These are phyloP conservation scores for Psilanteris sp. DNA, from an alignment of 1,140 invertebrate species.

Conservation along the genomic window DNA sequence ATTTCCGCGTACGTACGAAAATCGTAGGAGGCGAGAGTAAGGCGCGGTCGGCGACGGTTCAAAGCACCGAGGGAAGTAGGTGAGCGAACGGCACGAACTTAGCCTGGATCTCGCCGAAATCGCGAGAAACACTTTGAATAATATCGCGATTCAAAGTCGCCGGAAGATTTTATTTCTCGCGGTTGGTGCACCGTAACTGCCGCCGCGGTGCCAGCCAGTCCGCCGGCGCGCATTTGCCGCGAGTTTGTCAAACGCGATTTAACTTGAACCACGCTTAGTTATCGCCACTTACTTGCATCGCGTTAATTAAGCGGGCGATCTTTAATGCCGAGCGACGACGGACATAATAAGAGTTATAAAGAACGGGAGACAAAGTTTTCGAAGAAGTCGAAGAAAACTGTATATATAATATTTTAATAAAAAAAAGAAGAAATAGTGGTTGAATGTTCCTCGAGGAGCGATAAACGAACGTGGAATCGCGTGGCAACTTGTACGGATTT, in stretches of 20 bases:
- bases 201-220: slow-evolving; percentile 74
- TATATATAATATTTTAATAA: too few relatives aligned
- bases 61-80: slow-evolving; percentile 57
- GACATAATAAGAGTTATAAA: too few relatives aligned
- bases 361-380: too few relatives aligned
- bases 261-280: slow-evolving; percentile 35
- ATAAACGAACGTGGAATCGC: too few relatives aligned
- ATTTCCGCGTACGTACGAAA: slow-evolving; percentile 60
- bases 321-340: too few relatives aligned
- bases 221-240: slow-evolving; percentile 65
- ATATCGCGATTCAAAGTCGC: slow-evolving; percentile 77
- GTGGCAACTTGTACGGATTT: too few relatives aligned
- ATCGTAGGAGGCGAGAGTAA: too few relatives aligned
- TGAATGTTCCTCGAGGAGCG: too few relatives aligned
- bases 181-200: slow-evolving; percentile 73
- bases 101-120: slow-evolving; percentile 64
- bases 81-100: slow-evolving; percentile 44
- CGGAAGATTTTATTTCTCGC: slow-evolving; percentile 77
- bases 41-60: too few relatives aligned
- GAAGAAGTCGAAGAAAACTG: too few relatives aligned
- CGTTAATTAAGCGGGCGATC: slow-evolving; percentile 36
- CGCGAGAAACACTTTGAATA: slow-evolving; percentile 78
- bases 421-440: too few relatives aligned
- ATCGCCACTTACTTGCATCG: slow-evolving; percentile 36
- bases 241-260: slow-evolving; percentile 68